Evolutionary conservation across 1,140 invertebrate genomes (phyloP).

Genomic region (Drosophila pseudoobscura): DNA sequence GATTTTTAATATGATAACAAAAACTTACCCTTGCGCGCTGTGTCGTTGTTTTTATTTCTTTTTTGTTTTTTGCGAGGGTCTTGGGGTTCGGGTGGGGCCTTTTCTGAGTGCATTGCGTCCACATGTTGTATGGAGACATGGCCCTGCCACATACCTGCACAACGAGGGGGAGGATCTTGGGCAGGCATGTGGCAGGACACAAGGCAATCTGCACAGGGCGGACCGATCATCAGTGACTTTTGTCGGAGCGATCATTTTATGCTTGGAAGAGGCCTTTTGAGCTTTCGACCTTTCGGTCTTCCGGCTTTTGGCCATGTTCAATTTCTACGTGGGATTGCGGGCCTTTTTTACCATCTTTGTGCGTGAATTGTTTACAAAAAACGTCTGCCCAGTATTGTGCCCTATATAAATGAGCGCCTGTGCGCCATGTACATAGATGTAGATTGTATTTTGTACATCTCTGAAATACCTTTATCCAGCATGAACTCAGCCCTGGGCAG

Average conservation of each 20-base stretch:
- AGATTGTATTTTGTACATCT: conserved; percentile 10
- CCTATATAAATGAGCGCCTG: conserved; percentile 61
- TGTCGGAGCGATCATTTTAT: conserved; percentile 74
- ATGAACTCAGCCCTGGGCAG: conserved; percentile 83
- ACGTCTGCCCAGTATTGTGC: conserved; percentile 82
- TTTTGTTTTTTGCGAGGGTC: too few species aligned
- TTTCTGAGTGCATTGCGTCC: too few species aligned
- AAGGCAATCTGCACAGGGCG: conserved; percentile 14
- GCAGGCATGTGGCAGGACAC: conserved; percentile 36
- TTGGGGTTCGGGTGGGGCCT: too few species aligned
- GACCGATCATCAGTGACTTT: conserved; percentile 20
- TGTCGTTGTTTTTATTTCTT: conserved; percentile 33
- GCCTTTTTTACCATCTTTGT: conserved; percentile 83
- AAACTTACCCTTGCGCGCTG: conserved; percentile 48
- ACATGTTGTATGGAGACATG: too few species aligned
- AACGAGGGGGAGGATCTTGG: conserved; percentile 15
- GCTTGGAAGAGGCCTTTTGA: conserved; percentile 10
- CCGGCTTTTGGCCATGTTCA: conserved; percentile 16
- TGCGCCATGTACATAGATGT: conserved; percentile 55
- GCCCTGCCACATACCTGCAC: too few species aligned
- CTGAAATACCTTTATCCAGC: conserved; percentile 69
- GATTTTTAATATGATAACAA: conserved; percentile 47
- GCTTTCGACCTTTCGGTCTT: conserved; percentile 15
- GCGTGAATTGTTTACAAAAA: conserved; percentile 84
- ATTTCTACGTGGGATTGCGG: conserved; percentile 53